phyloP scores from a whole-genome alignment of 2,113 vertebrate genomes.

The Petaurus breviceps region DNA sequence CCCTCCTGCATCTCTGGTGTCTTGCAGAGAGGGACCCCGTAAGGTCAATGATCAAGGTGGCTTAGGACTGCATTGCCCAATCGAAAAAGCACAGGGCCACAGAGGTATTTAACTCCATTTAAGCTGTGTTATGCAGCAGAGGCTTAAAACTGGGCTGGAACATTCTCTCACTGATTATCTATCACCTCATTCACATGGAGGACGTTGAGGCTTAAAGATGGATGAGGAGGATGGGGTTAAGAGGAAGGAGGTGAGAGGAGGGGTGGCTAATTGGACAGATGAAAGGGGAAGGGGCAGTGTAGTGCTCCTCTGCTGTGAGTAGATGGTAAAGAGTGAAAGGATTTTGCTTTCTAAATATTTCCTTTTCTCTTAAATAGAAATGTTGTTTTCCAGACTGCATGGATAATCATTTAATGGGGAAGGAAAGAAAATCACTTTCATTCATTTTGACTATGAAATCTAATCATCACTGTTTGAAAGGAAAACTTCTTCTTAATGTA shows the following conservation, averaged over 20 bases:
- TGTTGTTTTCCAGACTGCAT: not conserved
- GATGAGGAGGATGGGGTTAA: not conserved
- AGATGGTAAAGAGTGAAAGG: not conserved
- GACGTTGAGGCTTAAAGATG: not conserved
- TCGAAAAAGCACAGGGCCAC: constrained; percentile 50
- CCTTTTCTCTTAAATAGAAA: constrained; percentile 57
- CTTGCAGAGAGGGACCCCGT: not conserved
- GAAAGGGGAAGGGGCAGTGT: not conserved
- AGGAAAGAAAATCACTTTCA: constrained; percentile 14
- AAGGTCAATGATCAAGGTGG: not conserved
- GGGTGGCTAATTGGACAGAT: not conserved
- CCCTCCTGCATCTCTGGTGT: constrained; percentile 22
- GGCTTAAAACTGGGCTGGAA: constrained; percentile 64
- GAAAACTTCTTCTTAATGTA: constrained; percentile 51
- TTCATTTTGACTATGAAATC: constrained; percentile 55
- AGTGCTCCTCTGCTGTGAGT: not conserved
- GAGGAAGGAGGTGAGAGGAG: not conserved
- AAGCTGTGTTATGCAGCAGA: constrained; percentile 32
- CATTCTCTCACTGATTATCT: constrained; percentile 72
- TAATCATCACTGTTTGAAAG: constrained; percentile 45
- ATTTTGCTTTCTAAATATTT: constrained; percentile 47
- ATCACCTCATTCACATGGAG: constrained; percentile 73
- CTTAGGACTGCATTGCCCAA: constrained; percentile 46
- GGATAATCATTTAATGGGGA: constrained; percentile 43
- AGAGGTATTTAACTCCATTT: constrained; percentile 71